Evolutionary conservation across 2,888 invertebrate genomes (phyloP).

Genomic region (Hypsopygia costalis): DNA sequence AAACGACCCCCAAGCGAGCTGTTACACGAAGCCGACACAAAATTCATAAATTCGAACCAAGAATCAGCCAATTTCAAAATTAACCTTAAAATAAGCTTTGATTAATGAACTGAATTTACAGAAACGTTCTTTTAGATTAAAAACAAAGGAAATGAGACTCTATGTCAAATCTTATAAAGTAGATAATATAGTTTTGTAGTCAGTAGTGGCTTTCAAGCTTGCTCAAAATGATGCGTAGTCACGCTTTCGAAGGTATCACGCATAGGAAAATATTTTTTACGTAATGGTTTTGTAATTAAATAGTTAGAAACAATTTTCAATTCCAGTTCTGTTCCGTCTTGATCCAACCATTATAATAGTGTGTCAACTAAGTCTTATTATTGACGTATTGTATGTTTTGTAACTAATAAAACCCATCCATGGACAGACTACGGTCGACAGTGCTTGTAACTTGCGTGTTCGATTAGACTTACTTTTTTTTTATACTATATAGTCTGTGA

Average conservation of each 20-base stretch:
- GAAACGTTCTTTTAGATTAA: slow-evolving; percentile 15
- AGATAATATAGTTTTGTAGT: not conserved
- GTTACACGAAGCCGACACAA: not conserved
- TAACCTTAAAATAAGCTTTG: slow-evolving; percentile 21
- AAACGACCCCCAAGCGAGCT: slow-evolving; percentile 6
- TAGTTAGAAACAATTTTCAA: not conserved
- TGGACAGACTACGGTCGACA: no score
- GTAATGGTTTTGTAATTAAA: slow-evolving; percentile 17
- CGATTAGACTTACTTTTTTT: no score
- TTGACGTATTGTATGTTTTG: no score
- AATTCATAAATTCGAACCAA: slow-evolving; percentile 11
- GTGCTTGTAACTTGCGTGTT: no score
- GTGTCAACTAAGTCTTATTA: no score
- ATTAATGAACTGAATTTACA: slow-evolving; percentile 18
- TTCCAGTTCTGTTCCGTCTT: not conserved
- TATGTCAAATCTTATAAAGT: slow-evolving; percentile 6
- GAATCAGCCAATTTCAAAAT: slow-evolving; percentile 18
- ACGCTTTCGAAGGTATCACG: slow-evolving; percentile 5
- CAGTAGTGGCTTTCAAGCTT: not conserved
- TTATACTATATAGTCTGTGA: no score
- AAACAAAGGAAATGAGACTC: slow-evolving; percentile 7
- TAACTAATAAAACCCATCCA: no score
- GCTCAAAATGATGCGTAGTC: slow-evolving; percentile 3
- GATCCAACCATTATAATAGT: no score
- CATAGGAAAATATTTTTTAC: slow-evolving; percentile 18